phyloP scores from a whole-genome alignment of 1,140 invertebrate species.

The Papilio polyxenes region DNA sequence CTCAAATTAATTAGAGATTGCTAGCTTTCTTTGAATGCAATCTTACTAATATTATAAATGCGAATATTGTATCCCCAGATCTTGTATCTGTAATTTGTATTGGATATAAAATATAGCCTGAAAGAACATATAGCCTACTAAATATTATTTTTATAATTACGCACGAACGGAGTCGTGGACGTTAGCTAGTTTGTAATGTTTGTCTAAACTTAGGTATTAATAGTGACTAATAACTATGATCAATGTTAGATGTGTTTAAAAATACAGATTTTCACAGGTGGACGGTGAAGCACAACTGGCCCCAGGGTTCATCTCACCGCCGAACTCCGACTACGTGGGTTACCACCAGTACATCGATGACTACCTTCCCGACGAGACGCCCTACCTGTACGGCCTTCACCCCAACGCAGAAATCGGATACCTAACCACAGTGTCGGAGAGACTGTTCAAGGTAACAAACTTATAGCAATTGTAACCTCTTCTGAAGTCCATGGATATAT shows the following conservation, averaged over 20 bases:
- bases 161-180: no score
- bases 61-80: no score
- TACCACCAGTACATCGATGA: slow-evolving; percentile 97
- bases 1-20: no score
- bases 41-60: no score
- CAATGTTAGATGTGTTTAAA: not conserved
- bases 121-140: no score
- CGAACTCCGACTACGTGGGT: slow-evolving; percentile 91
- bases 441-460: slow-evolving; percentile 86
- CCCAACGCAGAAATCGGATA: slow-evolving; percentile 98
- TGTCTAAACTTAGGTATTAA: not conserved
- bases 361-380: slow-evolving; percentile 91
- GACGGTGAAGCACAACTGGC: slow-evolving; percentile 92
- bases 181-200: no score
- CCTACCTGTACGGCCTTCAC: slow-evolving; percentile 94
- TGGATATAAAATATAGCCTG: no score
- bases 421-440: slow-evolving; percentile 91
- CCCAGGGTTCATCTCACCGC: slow-evolving; percentile 90
- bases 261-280: slow-evolving; percentile 70
- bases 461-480: not conserved
- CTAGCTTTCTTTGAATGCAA: not conserved
- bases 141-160: no score
- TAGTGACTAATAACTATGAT: not conserved
- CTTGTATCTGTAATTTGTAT: no score
- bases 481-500: not conserved